Conservation (phyloP, 2,888 invertebrate genomes). For the Lasioglossum calceatum region DNA sequence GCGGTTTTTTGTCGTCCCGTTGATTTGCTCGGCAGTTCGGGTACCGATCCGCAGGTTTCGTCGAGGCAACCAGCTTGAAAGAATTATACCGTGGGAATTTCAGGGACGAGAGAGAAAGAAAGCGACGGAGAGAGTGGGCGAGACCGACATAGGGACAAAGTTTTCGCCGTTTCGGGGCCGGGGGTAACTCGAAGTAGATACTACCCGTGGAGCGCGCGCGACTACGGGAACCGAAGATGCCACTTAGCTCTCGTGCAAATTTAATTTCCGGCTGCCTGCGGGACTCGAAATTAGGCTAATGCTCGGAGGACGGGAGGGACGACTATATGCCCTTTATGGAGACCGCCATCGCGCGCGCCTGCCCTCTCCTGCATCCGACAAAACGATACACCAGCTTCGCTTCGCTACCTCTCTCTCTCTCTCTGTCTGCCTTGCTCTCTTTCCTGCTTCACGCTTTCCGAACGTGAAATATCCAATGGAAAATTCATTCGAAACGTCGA, state of each 20-base stretch:
- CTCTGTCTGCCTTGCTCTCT: neutral
- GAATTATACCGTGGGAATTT: conserved; percentile 65
- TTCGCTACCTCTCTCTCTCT: neutral
- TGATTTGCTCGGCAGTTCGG: conserved; percentile 10
- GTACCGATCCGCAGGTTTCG: neutral
- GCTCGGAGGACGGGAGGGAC: conserved; percentile 35
- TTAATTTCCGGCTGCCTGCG: conserved; percentile 66
- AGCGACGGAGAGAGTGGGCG: neutral
- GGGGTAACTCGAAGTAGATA: conserved; percentile 54
- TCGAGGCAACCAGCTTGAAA: conserved; percentile 40
- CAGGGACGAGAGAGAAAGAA: conserved; percentile 27
- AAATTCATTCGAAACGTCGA: conserved; percentile 41
- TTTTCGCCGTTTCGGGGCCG: conserved; percentile 56
- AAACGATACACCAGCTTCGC: conserved; percentile 33
- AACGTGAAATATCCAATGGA: conserved; percentile 22
- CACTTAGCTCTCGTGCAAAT: conserved; percentile 75
- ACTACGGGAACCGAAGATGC: conserved; percentile 68
- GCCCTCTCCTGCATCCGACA: conserved; percentile 29
- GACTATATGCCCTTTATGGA: conserved; percentile 22
- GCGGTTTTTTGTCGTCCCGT: conserved; percentile 11
- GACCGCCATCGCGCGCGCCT: conserved; percentile 1
- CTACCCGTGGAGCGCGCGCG: conserved; percentile 35
- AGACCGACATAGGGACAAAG: conserved; percentile 49
- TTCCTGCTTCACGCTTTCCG: neutral
- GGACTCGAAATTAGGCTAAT: conserved; percentile 67